Base-by-base conservation (phyloP, 2,888 invertebrate species). In the Rotaria socialis region DNA sequence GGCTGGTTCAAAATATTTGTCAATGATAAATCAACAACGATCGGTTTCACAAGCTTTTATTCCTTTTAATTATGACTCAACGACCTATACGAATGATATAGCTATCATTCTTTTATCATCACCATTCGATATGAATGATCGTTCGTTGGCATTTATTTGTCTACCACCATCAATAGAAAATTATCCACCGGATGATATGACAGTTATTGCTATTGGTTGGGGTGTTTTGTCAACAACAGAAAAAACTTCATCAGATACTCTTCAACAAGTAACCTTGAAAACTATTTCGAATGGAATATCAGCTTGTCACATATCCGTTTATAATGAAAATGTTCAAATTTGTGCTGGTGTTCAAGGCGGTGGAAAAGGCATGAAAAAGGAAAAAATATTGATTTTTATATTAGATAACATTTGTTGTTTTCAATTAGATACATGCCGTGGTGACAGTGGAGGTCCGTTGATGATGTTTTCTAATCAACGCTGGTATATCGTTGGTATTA, bases 381-480 rank as follows among this genome's bases (percentile, higher is more conserved):
- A 27, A 67, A 7, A 22, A 19, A 35, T 2, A 24, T 58, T 58
- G 4, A n/a, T 58, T 24, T 10, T 58, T n/a, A 7, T 58, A 58
- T n/a, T 8, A 58, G 7, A 58, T 58, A 58, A 8, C 7, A 4
- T 58, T 24, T 35, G 35, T 35, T 35, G 35, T 67, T n/a, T 67
- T n/a, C 27, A 27, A 22, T 27, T 67, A 67, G 67, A 67, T 27
- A 67, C 67, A 35, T 67, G 67, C 10, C 67, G 27, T 27, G 67
- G 67, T 67, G 67, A 67, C 27, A 67, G 67, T 67, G 67, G 67
- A 27, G 67, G 67, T 67, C 67, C 67, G 19, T 35, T 67, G 11
- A 67, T 67, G 67, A 67, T 67, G 67, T 67, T 67, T 67, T n/a
- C 35, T 67, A 27, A 35, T 67, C n/a, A n/a, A 67, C 67, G 27